These are phyloP conservation scores for Lutra lutra DNA, from an alignment of 2,797 vertebrate species.

Conservation along the genomic window DNA sequence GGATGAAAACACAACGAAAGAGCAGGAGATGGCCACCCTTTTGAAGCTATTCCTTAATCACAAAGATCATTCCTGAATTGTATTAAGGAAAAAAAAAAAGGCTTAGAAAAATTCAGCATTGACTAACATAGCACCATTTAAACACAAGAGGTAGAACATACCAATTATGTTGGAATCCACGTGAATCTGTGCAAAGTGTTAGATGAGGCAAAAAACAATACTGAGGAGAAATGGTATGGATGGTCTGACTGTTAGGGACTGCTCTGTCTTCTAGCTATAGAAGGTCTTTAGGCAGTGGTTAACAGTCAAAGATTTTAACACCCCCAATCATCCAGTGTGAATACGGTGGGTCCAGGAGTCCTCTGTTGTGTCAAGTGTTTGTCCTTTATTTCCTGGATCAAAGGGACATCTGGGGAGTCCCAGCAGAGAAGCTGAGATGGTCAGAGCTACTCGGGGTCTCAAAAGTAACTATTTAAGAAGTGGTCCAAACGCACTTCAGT, in stretches of 20 bases:
- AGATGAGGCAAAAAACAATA: not conserved
- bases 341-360: not conserved
- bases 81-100: not conserved
- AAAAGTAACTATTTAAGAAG: not conserved
- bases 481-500: not conserved
- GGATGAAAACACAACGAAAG: not conserved
- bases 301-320: not conserved
- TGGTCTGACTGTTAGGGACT: not conserved
- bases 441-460: not conserved
- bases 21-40: not conserved
- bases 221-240: not conserved
- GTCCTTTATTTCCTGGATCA: not conserved
- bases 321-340: not conserved
- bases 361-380: not conserved
- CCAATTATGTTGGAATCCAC: not conserved
- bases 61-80: conserved; percentile 20
- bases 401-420: not conserved
- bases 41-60: conserved; percentile 24
- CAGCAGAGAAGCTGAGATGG: not conserved
- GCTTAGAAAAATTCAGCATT: not conserved
- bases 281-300: not conserved
- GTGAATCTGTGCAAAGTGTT: not conserved
- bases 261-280: not conserved
- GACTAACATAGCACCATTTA: not conserved
- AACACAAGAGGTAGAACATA: not conserved